Evolutionary conservation across 2,113 vertebrate genomes (phyloP).

Genomic region (Lampris incognitus): DNA sequence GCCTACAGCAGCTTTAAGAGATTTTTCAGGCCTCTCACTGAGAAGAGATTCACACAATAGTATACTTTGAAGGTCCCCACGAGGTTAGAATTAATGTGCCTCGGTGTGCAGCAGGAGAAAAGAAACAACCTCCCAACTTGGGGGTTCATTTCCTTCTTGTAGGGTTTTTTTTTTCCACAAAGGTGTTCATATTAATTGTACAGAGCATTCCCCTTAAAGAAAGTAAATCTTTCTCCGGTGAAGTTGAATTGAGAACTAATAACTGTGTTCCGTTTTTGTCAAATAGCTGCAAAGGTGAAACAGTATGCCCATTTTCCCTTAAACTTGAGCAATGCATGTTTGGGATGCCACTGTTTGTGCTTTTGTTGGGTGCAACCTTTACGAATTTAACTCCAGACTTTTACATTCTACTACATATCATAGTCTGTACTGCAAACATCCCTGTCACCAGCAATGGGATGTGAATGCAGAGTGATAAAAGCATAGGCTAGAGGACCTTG

Average conservation of each 20-base stretch:
- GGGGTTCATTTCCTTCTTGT: constrained; percentile 23
- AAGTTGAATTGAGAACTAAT: not conserved
- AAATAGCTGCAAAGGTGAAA: constrained; percentile 41
- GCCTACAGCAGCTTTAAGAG: constrained; percentile 2
- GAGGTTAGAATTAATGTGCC: constrained; percentile 28
- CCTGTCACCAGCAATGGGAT: not conserved
- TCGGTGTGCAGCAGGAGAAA: not conserved
- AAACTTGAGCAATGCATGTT: not conserved
- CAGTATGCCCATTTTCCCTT: not conserved
- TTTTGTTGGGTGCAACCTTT: not conserved
- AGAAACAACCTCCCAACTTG: constrained; percentile 9
- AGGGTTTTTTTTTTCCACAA: not conserved
- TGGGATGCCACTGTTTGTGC: not conserved
- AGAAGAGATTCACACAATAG: constrained; percentile 5
- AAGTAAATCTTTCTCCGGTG: not conserved
- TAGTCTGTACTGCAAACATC: not conserved
- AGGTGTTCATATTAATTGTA: not conserved
- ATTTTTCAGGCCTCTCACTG: not conserved
- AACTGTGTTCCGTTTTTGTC: constrained; percentile 12
- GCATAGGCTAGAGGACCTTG: not conserved
- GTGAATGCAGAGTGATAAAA: not conserved
- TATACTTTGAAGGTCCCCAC: constrained; percentile 39
- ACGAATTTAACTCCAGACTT: not conserved
- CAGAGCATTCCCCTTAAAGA: not conserved
- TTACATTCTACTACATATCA: not conserved